phyloP scores from a whole-genome alignment of 2,888 invertebrate genomes.

The Diaprepes abbreviatus region DNA sequence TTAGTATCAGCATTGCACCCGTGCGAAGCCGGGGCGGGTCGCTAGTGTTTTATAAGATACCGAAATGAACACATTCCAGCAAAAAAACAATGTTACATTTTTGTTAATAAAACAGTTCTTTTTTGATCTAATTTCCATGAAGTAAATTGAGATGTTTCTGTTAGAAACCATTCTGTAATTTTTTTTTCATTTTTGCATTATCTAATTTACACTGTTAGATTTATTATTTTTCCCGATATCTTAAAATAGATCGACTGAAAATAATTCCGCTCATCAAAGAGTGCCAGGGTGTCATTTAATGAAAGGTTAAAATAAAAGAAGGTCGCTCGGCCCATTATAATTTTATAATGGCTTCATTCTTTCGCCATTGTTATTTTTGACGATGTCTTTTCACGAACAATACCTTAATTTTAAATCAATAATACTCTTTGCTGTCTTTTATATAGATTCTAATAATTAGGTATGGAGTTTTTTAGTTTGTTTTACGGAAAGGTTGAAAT shows the following conservation, averaged over 20 bases:
- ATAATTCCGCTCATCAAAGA: conserved; percentile 48
- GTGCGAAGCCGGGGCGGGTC: no score
- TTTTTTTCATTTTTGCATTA: no score
- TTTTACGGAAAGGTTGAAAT: neutral
- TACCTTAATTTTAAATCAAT: conserved; percentile 59
- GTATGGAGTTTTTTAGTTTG: neutral
- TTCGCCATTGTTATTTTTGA: conserved; percentile 61
- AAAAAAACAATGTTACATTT: no score
- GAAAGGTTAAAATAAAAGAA: conserved; percentile 51
- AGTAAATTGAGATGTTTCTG: no score
- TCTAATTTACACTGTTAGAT: neutral
- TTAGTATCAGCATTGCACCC: no score
- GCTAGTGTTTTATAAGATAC: no score
- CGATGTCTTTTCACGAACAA: conserved; percentile 54
- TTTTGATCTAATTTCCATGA: no score
- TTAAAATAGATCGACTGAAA: conserved; percentile 41
- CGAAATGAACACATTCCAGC: no score
- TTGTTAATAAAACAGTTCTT: no score
- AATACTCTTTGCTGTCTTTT: conserved; percentile 52
- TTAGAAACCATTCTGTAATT: no score
- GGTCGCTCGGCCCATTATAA: conserved; percentile 50
- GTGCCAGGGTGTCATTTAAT: conserved; percentile 47
- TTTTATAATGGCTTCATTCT: conserved; percentile 54
- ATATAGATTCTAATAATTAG: conserved; percentile 50
- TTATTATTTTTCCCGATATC: conserved; percentile 15